These are phyloP conservation scores for Ceratosolen solmsi DNA, from an alignment of 1,140 invertebrate genomes.

Conservation along the genomic window DNA sequence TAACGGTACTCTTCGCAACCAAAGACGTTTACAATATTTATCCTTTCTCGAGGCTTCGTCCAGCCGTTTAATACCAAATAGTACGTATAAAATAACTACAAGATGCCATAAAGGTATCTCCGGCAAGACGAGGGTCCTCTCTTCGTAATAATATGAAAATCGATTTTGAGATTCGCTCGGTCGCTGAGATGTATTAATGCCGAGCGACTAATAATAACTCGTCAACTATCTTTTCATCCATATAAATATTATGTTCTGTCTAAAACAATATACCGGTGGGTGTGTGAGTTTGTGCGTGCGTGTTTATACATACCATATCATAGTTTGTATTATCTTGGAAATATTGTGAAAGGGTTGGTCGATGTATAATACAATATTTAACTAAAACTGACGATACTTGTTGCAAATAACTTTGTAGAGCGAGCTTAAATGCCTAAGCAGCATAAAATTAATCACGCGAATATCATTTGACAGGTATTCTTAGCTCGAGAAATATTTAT, in stretches of 20 bases:
- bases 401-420: no score
- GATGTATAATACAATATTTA: no score
- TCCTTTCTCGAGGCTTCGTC: conserved; percentile 12
- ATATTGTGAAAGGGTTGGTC: no score
- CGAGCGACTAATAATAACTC: neutral
- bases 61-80: neutral
- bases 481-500: no score
- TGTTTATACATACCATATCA: no score
- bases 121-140: neutral
- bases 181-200: neutral
- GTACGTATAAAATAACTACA: conserved; percentile 4
- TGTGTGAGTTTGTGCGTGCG: no score
- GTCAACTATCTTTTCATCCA: neutral
- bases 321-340: no score
- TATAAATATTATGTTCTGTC: neutral
- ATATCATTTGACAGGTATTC: no score
- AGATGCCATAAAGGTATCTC: neutral
- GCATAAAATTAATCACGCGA: no score
- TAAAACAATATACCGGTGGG: neutral
- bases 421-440: no score
- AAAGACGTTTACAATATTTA: conserved; percentile 41
- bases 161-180: neutral
- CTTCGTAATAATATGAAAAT: neutral
- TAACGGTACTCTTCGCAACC: conserved; percentile 9
- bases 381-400: no score